A percentile compares a stretch with the other conserved stretches of the same genome.
Conservation (phyloP, 2,797 vertebrate species). For the Pseudomugil tenellus region DNA sequence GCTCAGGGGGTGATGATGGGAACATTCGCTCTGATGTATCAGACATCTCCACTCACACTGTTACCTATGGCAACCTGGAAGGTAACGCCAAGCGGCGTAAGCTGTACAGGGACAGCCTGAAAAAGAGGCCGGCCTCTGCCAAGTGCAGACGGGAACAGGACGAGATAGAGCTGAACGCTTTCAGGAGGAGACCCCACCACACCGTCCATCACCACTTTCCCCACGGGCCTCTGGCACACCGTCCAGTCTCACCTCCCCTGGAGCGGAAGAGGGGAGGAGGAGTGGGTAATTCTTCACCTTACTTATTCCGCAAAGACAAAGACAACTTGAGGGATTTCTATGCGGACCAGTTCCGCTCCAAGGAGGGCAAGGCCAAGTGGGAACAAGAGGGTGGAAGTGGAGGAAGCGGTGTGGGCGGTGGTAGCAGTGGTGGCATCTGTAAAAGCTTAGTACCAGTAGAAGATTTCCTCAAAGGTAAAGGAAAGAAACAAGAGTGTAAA, state of each 20-base stretch:
- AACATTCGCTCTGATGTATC: constrained; percentile 94
- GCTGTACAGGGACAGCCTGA: constrained; percentile 97
- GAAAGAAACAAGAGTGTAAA: constrained; percentile 87
- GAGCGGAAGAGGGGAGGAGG: constrained; percentile 83
- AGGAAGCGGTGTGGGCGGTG: constrained; percentile 79
- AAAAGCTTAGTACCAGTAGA: constrained; percentile 88
- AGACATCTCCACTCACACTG: constrained; percentile 98
- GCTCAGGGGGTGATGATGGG: constrained; percentile 87
- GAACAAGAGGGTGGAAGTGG: constrained; percentile 91
- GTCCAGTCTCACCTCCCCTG: constrained; percentile 84
- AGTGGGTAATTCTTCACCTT: constrained; percentile 82
- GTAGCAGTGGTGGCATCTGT: constrained; percentile 87
- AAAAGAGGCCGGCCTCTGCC: constrained; percentile 96
- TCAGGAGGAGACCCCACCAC: constrained; percentile 88
- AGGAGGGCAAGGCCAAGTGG: constrained; percentile 95
- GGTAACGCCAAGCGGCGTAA: constrained; percentile 93
- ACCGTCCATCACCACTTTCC: constrained; percentile 87
- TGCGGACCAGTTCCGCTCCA: constrained; percentile 94
- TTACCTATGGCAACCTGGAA: constrained; percentile 98
- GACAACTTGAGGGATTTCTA: constrained; percentile 97
- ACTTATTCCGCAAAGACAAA: constrained; percentile 92
- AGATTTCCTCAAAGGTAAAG: constrained; percentile 88
- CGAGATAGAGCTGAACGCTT: constrained; percentile 93
- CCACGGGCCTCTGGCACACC: constrained; percentile 81
- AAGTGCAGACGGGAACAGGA: constrained; percentile 96